Conservation (phyloP, 2,113 vertebrate species). For the Pterocles orientalis region DNA sequence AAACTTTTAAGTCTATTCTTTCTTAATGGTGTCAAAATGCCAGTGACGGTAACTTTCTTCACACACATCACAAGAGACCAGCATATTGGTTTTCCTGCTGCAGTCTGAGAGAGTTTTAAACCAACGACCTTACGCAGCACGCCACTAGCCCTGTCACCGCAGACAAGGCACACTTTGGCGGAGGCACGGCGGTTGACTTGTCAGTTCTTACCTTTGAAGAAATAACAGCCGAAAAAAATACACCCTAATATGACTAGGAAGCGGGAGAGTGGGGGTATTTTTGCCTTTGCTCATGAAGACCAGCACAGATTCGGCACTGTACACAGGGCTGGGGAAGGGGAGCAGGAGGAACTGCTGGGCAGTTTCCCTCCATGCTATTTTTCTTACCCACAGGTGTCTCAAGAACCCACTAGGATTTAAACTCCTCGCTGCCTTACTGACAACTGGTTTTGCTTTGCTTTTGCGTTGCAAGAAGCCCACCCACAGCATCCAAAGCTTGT, state of each 20-base stretch:
- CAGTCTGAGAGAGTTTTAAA: neutral
- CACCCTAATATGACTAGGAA: neutral
- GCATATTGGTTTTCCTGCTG: neutral
- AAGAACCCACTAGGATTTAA: neutral
- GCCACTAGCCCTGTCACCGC: neutral
- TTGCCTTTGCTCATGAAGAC: neutral
- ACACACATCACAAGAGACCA: neutral
- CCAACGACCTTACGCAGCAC: neutral
- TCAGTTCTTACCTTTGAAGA: neutral
- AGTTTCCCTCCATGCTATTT: neutral
- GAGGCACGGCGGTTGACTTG: neutral
- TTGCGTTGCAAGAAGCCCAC: neutral
- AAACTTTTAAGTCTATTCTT: neutral
- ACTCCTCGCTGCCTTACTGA: neutral
- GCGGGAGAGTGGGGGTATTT: accelerated
- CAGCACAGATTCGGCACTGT: neutral
- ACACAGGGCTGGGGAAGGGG: accelerated
- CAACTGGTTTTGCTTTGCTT: accelerated
- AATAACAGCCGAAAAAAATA: neutral
- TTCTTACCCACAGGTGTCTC: neutral
- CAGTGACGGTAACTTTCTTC: neutral
- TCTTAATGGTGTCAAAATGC: neutral
- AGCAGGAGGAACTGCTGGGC: accelerated
- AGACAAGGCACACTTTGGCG: neutral
- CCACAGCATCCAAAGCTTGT: neutral